Conservation (phyloP, 1,140 invertebrate genomes). For the Zaprionus africanus region DNA sequence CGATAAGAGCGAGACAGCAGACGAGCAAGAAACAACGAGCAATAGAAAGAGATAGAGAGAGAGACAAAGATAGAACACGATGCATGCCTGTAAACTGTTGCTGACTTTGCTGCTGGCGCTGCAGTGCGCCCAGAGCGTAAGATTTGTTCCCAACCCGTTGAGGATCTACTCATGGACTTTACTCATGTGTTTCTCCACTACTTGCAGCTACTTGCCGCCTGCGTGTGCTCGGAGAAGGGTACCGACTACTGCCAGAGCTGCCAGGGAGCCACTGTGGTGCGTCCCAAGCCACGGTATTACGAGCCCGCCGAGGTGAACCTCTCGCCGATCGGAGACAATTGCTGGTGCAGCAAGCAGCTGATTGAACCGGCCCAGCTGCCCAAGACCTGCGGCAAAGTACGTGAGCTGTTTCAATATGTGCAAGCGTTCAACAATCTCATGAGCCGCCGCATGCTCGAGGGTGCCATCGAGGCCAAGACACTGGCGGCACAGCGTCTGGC, state of each 20-base stretch:
- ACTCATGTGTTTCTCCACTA: conserved; percentile 7
- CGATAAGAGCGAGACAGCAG: conserved; percentile 47
- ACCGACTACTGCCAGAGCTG: conserved; percentile 69
- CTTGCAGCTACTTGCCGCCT: conserved; percentile 61
- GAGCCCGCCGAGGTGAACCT: conserved; percentile 61
- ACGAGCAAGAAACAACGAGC: neutral
- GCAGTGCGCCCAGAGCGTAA: conserved; percentile 49
- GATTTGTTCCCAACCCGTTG: no score
- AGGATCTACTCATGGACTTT: conserved; percentile 5
- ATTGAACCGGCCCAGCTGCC: conserved; percentile 78
- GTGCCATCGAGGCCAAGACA: conserved; percentile 71
- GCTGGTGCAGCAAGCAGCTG: conserved; percentile 77
- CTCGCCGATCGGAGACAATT: conserved; percentile 75
- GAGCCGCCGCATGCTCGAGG: conserved; percentile 71
- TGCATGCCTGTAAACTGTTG: conserved; percentile 57
- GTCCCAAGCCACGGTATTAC: conserved; percentile 64
- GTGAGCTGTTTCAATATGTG: conserved; percentile 77
- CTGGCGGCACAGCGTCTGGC: conserved; percentile 73
- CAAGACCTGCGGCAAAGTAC: conserved; percentile 80
- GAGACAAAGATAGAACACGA: conserved; percentile 1
- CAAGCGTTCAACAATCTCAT: conserved; percentile 72
- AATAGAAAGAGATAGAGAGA: neutral
- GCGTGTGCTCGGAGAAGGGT: conserved; percentile 84
- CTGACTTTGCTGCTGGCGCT: conserved; percentile 52
- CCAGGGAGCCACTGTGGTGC: conserved; percentile 56